Conservation (phyloP, 2,888 invertebrate genomes). For the Strigamia maritima region DNA sequence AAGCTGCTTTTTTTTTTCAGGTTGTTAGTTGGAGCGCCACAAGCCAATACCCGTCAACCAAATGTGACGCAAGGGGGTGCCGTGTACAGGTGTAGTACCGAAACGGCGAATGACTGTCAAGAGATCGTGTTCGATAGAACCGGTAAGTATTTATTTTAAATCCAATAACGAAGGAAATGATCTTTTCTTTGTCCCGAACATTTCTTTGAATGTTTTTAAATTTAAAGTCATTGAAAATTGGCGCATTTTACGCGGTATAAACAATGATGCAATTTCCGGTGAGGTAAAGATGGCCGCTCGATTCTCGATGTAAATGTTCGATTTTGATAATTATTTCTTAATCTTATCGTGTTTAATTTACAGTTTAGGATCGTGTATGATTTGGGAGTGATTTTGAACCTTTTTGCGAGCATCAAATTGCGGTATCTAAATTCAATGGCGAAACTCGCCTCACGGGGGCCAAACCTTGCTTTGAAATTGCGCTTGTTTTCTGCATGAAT, state of each 20-base stretch:
- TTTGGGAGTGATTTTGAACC: too few relatives aligned
- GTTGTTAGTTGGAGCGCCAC: constrained; percentile 87
- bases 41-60: constrained; percentile 65
- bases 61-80: constrained; percentile 73
- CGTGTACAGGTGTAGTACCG: constrained; percentile 71
- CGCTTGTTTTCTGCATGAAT: constrained; percentile 15
- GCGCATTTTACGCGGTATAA: too few relatives aligned
- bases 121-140: constrained; percentile 72
- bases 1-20: constrained; percentile 57
- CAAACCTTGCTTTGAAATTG: constrained; percentile 5
- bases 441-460: not conserved
- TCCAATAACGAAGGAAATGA: too few relatives aligned
- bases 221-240: not conserved
- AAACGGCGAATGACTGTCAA: constrained; percentile 61
- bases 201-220: too few relatives aligned
- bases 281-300: too few relatives aligned
- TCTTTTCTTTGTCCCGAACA: too few relatives aligned
- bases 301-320: too few relatives aligned
- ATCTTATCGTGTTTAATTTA: too few relatives aligned
- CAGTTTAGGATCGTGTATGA: too few relatives aligned
- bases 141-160: constrained; percentile 51
- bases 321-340: too few relatives aligned
- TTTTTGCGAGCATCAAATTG: not conserved
- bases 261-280: too few relatives aligned
- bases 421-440: not conserved